These are phyloP conservation scores for Charaxes varanes DNA, from an alignment of 1,140 invertebrate genomes.

Conservation along the genomic window DNA sequence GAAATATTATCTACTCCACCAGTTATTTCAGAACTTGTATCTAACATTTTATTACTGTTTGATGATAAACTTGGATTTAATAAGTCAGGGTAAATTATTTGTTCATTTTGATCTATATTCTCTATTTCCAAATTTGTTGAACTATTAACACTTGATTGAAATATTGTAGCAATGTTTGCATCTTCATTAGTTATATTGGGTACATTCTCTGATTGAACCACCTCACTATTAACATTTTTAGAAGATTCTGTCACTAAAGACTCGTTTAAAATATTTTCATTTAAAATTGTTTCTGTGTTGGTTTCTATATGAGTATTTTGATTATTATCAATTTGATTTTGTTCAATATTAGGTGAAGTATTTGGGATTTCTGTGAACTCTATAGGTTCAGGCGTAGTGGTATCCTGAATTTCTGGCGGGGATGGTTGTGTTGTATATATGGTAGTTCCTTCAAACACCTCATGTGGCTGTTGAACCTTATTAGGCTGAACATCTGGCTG, in stretches of 20 bases:
- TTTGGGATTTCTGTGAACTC: neutral
- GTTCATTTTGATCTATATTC: constrained; percentile 1
- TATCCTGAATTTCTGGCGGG: neutral
- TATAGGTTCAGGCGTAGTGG: constrained; percentile 1
- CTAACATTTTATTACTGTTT: neutral
- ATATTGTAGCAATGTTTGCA: no score
- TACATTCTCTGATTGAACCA: no score
- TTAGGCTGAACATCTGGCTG: constrained; percentile 41
- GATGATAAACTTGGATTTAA: neutral
- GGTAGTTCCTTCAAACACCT: constrained; percentile 65
- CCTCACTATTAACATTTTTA: neutral
- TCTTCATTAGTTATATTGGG: no score
- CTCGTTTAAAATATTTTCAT: constrained; percentile 3
- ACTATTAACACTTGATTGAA: no score
- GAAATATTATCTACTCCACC: neutral
- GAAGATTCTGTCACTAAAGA: neutral
- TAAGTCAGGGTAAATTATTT: neutral
- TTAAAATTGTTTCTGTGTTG: constrained; percentile 8
- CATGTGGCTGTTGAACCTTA: constrained; percentile 59
- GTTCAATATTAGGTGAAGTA: neutral
- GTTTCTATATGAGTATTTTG: constrained; percentile 2
- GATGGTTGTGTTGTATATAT: constrained; percentile 43
- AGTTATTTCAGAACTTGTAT: neutral
- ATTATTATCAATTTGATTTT: constrained; percentile 4
- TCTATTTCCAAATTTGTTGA: neutral